Conservation (phyloP, 2,113 vertebrate species). For the Stigmatopora nigra region DNA sequence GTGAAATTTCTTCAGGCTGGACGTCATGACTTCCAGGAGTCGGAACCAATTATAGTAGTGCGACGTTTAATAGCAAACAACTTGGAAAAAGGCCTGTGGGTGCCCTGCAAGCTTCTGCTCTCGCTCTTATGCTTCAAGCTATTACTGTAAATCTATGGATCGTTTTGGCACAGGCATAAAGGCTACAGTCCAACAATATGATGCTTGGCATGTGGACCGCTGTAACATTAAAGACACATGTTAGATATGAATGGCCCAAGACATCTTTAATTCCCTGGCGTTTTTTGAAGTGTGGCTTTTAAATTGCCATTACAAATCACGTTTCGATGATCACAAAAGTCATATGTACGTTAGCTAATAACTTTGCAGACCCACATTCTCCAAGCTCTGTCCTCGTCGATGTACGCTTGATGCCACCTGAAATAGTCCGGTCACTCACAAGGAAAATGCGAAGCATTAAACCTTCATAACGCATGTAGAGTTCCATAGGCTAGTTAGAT, state of each 20-base stretch:
- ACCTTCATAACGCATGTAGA: conserved; percentile 37
- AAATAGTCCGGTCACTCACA: conserved; percentile 56
- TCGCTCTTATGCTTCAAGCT: conserved; percentile 27
- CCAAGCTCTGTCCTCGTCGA: conserved; percentile 38
- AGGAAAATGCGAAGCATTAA: conserved; percentile 56
- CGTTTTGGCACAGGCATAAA: conserved; percentile 33
- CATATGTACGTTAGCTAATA: conserved; percentile 1
- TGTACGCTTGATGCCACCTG: conserved; percentile 27
- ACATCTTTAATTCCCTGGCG: conserved; percentile 47
- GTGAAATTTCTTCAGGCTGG: conserved; percentile 40
- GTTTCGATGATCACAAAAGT: conserved; percentile 16
- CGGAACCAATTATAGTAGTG: conserved; percentile 49
- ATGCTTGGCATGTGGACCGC: conserved; percentile 47
- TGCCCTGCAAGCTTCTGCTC: conserved; percentile 22
- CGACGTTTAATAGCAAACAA: conserved; percentile 46
- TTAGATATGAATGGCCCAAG: conserved; percentile 47
- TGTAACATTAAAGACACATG: conserved; percentile 56
- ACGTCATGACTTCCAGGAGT: conserved; percentile 42
- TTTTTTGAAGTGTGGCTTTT: conserved; percentile 44
- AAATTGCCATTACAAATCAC: conserved; percentile 34
- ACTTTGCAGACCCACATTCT: conserved; percentile 17
- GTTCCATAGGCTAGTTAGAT: conserved; percentile 44
- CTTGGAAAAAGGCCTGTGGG: conserved; percentile 27
- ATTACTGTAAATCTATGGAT: conserved; percentile 42
- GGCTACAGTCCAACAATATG: conserved; percentile 43